Base-by-base conservation (phyloP, 2,797 vertebrate genomes). In the Meda fulgida region DNA sequence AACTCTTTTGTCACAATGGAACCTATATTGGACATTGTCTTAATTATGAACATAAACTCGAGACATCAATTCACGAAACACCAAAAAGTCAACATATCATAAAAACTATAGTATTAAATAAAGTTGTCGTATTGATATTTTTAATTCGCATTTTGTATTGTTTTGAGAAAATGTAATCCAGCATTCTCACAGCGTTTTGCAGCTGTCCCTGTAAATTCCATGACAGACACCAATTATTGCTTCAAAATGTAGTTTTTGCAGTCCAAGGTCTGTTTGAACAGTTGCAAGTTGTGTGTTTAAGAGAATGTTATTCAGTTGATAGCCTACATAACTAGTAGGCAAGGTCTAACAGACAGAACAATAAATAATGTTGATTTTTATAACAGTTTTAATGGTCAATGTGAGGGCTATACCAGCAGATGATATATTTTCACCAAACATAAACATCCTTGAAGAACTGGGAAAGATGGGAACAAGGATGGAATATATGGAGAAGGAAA, bases 381-480 rank as follows among this genome's bases (percentile, higher is more conserved):
- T 40, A 18, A n/a, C 48, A 53, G 13, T 79, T 73, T 29, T 83
- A 36, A 70, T 83, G 75, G 40, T 86, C 67, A 78, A 26, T 53
- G 6, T 73, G 3, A 46, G 72, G 78, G 63, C 46, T 26, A 76
- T 46, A 72, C 18, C 11, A 29, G 72, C 78, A 71, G 55, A 84
- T 51, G 77, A 88, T 80, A 31, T 81, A 14, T 40, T 88, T 53
- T 14, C 4, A 5, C 81, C 85, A 29, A 82, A 23, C 10, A 63
- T 88, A 36, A 40, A 84, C 73, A 82, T 86, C 9, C 9, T 88
- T 16, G 31, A 21, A 26, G 81, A 84, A 67, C 55, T 86, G 23
- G 11, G 2, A 16, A 84, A 84, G 53, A 60, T 87, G 3, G 71
- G 71, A 69, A 13, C 23, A 38, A 70, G 7, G 14, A 38, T 88